Evolutionary conservation across 1,140 invertebrate species (phyloP).

Genomic region (Sesamia nonagrioides): DNA sequence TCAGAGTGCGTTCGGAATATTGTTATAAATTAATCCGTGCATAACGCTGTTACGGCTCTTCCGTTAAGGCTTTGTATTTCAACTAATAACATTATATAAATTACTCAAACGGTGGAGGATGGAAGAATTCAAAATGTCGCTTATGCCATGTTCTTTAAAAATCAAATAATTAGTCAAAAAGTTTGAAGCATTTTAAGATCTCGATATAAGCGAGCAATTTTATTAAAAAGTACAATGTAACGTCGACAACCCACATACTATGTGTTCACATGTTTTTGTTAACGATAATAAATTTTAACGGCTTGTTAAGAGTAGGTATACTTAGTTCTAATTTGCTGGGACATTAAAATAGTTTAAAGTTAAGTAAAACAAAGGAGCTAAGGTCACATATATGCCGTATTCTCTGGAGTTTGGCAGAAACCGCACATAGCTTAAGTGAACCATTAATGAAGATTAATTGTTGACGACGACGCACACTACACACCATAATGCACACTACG

Average conservation of each 20-base stretch:
- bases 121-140: conserved; percentile 11
- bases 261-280: background rate
- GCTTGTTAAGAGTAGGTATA: conserved; percentile 35
- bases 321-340: conserved; percentile 42
- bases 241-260: background rate
- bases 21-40: conserved; percentile 55
- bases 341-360: conserved; percentile 59
- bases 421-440: conserved; percentile 64
- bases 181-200: background rate
- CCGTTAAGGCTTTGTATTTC: conserved; percentile 13
- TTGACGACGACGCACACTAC: conserved; percentile 58
- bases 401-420: conserved; percentile 54
- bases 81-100: conserved; percentile 29
- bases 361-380: conserved; percentile 50
- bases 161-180: background rate
- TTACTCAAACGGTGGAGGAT: conserved; percentile 11
- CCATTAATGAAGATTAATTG: conserved; percentile 78
- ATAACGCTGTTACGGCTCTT: conserved; percentile 39
- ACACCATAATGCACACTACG: conserved; percentile 40
- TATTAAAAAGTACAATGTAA: conserved; percentile 1
- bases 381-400: conserved; percentile 47
- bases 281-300: conserved; percentile 34
- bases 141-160: background rate
- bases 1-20: conserved; percentile 56
- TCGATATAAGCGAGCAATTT: background rate